phyloP scores from a whole-genome alignment of 2,113 vertebrate genomes.

The Rhodinocichla rosea region DNA sequence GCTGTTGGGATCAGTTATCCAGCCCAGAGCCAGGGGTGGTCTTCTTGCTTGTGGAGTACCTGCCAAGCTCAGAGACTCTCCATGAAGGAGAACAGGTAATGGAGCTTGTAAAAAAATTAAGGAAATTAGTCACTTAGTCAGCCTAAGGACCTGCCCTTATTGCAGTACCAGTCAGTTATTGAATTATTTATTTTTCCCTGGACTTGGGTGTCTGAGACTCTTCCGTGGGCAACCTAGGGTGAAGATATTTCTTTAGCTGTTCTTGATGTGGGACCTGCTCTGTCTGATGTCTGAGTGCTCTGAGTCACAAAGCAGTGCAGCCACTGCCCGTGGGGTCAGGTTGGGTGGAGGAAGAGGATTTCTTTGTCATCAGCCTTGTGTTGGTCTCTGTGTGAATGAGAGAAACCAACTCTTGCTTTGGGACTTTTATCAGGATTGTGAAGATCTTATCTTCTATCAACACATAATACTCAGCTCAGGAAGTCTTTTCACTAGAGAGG shows the following conservation, averaged over 20 bases:
- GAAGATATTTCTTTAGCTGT: neutral
- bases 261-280: neutral
- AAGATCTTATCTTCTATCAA: constrained; percentile 27
- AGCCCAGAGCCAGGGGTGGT: neutral
- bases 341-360: neutral
- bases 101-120: neutral
- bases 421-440: neutral
- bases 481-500: constrained; percentile 5
- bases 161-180: neutral
- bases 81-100: neutral
- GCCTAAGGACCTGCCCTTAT: neutral
- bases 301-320: constrained; percentile 23
- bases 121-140: neutral
- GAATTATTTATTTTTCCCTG: neutral
- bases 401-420: neutral
- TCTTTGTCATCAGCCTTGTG: neutral
- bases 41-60: neutral
- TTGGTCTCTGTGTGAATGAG: neutral
- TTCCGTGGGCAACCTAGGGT: neutral
- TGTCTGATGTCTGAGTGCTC: neutral
- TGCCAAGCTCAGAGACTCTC: neutral
- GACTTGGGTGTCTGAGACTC: neutral
- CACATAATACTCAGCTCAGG: neutral
- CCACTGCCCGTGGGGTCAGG: neutral
- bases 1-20: neutral